Conservation (phyloP, 2,113 vertebrate genomes). For the Paraplagusia blochii region DNA sequence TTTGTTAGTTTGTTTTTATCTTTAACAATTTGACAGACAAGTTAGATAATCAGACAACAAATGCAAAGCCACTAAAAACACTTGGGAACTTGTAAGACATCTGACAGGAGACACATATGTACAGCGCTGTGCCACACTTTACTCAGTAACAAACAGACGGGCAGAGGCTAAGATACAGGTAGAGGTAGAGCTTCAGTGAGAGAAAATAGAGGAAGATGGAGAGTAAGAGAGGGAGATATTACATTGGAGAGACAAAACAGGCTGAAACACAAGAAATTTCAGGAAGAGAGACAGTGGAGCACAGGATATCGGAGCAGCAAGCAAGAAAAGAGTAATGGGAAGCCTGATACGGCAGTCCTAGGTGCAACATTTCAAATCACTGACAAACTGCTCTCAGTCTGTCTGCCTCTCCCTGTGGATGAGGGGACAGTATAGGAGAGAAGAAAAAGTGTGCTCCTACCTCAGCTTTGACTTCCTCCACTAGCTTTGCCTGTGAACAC, state of each 20-base stretch:
- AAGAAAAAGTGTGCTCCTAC: conserved; percentile 71
- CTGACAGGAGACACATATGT: conserved; percentile 68
- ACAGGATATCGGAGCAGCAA: conserved; percentile 18
- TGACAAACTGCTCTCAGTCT: conserved; percentile 28
- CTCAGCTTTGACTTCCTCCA: conserved; percentile 85
- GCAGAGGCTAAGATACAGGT: conserved; percentile 54
- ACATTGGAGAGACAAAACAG: conserved; percentile 22
- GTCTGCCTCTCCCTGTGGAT: conserved; percentile 59
- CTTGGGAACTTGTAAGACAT: conserved; percentile 40
- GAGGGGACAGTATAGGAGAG: conserved; percentile 17
- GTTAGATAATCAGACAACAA: conserved; percentile 8
- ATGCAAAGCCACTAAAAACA: conserved; percentile 30
- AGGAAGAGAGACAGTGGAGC: conserved; percentile 4
- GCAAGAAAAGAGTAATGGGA: conserved; percentile 29
- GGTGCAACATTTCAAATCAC: conserved; percentile 41
- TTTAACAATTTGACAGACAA: conserved; percentile 4
- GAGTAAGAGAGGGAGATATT: conserved; percentile 50
- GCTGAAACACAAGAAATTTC: conserved; percentile 17
- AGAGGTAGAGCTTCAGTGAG: conserved; percentile 52
- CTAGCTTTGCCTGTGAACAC: conserved; percentile 78
- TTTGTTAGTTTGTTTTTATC: not conserved
- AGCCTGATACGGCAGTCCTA: conserved; percentile 28
- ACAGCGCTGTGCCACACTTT: conserved; percentile 55
- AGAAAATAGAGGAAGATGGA: conserved; percentile 41
- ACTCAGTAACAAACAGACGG: conserved; percentile 52